Evolutionary conservation across 2,113 vertebrate genomes (phyloP).

Genomic region (Copsychus sechellarum): DNA sequence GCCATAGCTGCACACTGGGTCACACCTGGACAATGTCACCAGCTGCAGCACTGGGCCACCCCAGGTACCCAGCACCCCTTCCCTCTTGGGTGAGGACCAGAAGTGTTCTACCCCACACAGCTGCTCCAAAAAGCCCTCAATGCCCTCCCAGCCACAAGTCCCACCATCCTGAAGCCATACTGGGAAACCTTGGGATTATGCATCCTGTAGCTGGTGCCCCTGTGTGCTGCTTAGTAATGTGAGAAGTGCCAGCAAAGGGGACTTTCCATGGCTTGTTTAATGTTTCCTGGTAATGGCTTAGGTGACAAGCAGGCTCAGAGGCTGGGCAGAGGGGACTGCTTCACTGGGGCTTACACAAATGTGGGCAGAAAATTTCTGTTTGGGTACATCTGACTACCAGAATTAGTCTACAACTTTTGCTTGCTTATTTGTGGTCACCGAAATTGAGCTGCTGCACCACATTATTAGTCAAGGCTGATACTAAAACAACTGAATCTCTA

Average conservation of each 20-base stretch:
- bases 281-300: slow-evolving; percentile 3
- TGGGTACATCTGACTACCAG: background rate
- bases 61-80: background rate
- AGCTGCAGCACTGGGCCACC: background rate
- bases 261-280: slow-evolving; percentile 29
- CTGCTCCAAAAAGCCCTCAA: background rate
- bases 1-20: background rate
- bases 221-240: background rate
- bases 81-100: background rate
- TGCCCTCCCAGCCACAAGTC: background rate
- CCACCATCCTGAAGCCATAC: accelerated
- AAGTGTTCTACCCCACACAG: background rate
- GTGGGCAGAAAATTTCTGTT: background rate
- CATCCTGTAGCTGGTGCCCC: background rate
- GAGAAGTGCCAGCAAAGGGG: slow-evolving; percentile 10
- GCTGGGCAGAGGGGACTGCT: background rate
- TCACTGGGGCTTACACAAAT: background rate
- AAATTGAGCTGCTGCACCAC: background rate
- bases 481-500: background rate
- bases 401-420: slow-evolving; percentile 49
- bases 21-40: background rate
- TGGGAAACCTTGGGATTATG: background rate
- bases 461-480: slow-evolving; percentile 42
- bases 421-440: slow-evolving; percentile 7
- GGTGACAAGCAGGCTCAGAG: background rate